A percentile compares a stretch with the other conserved stretches of the same genome.
Evolutionary conservation across 2,797 vertebrate genomes (phyloP).

Genomic region (Aotus griseimembra): DNA sequence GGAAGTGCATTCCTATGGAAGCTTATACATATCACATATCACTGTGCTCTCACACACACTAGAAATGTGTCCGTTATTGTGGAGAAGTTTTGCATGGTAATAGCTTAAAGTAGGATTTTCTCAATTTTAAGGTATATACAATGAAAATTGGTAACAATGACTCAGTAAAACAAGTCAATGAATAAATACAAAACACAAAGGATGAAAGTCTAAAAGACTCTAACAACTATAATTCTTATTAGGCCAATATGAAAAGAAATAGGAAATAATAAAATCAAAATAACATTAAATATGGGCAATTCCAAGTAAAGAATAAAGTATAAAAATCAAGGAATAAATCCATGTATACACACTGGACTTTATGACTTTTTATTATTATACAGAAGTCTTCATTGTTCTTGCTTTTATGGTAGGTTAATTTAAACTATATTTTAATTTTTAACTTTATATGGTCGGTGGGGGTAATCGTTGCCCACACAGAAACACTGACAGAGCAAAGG

Average conservation of each 20-base stretch:
- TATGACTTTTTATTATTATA: background rate
- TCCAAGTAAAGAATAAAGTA: background rate
- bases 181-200: background rate
- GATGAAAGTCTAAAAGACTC: background rate
- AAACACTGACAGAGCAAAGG: background rate
- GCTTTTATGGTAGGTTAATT: background rate
- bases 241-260: background rate
- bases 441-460: background rate
- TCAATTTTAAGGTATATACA: constrained; percentile 16
- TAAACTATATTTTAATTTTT: background rate
- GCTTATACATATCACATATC: accelerated
- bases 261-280: constrained; percentile 16
- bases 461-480: background rate
- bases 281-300: background rate
- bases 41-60: background rate
- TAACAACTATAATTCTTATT: background rate
- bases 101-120: background rate
- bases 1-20: background rate
- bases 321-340: background rate
- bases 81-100: background rate
- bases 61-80: background rate
- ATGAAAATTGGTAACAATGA: background rate
- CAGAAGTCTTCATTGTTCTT: background rate
- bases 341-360: background rate
- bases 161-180: background rate